A percentile compares a stretch with the other conserved stretches of the same genome.
These are phyloP conservation scores for Chitala chitala DNA, from an alignment of 2,113 vertebrate genomes.

Conservation along the genomic window DNA sequence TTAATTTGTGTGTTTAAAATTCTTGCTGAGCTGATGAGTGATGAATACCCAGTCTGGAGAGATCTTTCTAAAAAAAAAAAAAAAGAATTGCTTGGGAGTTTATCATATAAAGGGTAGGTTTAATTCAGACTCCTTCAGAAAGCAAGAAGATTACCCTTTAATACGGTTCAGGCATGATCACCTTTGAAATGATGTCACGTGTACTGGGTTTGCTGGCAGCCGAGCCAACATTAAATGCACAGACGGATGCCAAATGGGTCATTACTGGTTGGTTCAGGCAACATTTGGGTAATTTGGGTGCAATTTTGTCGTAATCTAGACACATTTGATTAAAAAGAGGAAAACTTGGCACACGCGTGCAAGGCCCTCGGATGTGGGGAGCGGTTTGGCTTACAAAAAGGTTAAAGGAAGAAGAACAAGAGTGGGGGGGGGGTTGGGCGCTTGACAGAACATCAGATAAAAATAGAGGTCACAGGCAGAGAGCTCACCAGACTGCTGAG, in stretches of 20 bases:
- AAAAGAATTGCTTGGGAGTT: too few species aligned
- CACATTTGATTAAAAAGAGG: not conserved
- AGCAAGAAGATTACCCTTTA: not conserved
- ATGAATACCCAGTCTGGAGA: too few species aligned
- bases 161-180: not conserved
- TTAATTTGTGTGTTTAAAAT: too few species aligned
- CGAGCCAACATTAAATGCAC: not conserved
- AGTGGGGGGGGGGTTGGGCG: not conserved
- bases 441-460: constrained; percentile 51
- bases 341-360: constrained; percentile 9
- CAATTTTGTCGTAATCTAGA: not conserved
- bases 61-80: too few species aligned
- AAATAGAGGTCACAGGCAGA: constrained; percentile 57
- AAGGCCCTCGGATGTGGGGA: constrained; percentile 28
- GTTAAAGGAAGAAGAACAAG: constrained; percentile 25
- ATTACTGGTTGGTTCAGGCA: not conserved
- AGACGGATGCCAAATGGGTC: constrained; percentile 10
- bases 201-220: not conserved
- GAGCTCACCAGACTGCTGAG: constrained; percentile 60
- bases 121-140: not conserved
- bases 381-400: constrained; percentile 28
- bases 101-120: not conserved
- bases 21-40: too few species aligned
- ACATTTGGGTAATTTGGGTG: not conserved
- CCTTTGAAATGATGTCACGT: constrained; percentile 11